These are phyloP conservation scores for rabbit (Oryctolagus cuniculus) DNA, from an alignment of 2,113 vertebrate species.

Conservation along the genomic window DNA sequence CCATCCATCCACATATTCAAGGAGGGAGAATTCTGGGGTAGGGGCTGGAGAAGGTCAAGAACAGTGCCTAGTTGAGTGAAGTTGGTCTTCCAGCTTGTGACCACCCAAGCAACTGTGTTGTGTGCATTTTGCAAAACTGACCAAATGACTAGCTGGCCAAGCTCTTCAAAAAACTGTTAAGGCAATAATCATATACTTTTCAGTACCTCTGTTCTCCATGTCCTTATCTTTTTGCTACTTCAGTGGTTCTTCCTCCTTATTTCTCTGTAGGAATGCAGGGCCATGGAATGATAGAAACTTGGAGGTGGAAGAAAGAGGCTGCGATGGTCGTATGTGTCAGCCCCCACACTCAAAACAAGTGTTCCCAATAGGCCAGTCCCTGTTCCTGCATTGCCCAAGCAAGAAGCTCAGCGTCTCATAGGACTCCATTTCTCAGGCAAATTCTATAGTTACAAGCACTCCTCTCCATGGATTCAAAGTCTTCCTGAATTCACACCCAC, in stretches of 20 bases:
- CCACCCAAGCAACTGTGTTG: neutral
- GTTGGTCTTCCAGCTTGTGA: neutral
- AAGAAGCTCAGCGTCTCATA: neutral
- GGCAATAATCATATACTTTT: neutral
- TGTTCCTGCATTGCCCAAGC: neutral
- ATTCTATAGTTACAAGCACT: neutral
- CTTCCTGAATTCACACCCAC: neutral
- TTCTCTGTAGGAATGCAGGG: neutral
- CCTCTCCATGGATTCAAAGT: neutral
- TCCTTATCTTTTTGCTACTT: constrained; percentile 38
- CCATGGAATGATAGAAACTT: neutral
- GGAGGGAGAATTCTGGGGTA: neutral
- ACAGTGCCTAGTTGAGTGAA: neutral
- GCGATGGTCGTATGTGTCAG: neutral
- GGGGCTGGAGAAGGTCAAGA: neutral
- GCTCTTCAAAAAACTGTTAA: constrained; percentile 22
- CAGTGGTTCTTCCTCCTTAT: neutral
- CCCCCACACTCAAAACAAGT: neutral
- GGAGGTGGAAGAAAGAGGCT: neutral
- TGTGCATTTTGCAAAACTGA: constrained; percentile 14
- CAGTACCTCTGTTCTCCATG: neutral
- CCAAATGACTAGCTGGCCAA: neutral
- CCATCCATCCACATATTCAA: neutral
- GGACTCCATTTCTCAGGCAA: neutral
- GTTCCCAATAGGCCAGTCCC: no score